Conservation (phyloP, 2,888 invertebrate genomes). For the Rapana venosa region DNA sequence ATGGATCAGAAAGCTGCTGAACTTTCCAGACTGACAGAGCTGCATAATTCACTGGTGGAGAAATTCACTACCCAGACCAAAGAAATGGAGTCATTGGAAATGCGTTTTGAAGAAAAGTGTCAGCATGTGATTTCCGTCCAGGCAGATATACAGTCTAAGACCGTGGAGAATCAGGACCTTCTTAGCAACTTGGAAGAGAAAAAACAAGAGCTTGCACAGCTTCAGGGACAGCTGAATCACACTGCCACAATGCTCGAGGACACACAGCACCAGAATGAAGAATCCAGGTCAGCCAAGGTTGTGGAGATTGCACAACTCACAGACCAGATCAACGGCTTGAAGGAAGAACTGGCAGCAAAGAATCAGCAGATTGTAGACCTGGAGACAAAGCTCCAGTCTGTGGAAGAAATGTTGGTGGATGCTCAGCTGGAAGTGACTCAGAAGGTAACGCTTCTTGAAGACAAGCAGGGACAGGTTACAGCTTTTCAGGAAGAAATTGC, state of each 20-base stretch:
- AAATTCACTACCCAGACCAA: not conserved
- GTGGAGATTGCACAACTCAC: not conserved
- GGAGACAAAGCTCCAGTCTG: constrained; percentile 15
- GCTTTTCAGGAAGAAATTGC: constrained; percentile 39
- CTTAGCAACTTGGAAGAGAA: constrained; percentile 16
- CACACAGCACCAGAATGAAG: not conserved
- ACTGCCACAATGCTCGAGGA: not conserved
- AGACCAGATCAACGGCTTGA: not conserved
- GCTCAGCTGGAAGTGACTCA: constrained; percentile 37
- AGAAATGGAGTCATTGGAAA: not conserved
- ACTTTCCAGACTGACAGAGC: not conserved
- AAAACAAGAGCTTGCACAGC: not conserved
- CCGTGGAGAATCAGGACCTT: not conserved
- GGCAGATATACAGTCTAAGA: constrained; percentile 26
- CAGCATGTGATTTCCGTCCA: not conserved
- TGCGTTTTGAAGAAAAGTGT: constrained; percentile 27
- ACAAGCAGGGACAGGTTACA: constrained; percentile 8
- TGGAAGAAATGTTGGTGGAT: constrained; percentile 18
- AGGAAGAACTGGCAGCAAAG: constrained; percentile 21
- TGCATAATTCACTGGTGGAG: not conserved
- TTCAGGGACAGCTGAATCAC: constrained; percentile 33
- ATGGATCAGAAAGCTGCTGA: constrained; percentile 8
- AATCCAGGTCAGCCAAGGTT: not conserved
- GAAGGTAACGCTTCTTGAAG: constrained; percentile 10
- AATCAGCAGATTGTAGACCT: constrained; percentile 12